phyloP scores from a whole-genome alignment of 2,888 invertebrate genomes.

The Trissonchulus sp. region DNA sequence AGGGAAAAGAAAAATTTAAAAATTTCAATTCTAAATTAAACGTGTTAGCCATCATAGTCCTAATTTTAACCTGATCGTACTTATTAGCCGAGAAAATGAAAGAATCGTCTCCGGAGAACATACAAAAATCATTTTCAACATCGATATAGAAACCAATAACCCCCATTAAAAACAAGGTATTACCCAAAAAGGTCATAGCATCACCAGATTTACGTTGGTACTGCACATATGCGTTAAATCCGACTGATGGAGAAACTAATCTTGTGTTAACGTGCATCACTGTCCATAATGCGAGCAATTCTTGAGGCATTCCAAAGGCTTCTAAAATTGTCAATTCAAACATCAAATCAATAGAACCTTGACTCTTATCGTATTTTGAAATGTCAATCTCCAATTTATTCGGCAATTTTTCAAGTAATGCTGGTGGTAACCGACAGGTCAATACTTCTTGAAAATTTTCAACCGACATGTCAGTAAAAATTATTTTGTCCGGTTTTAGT shows the following conservation, averaged over 20 bases:
- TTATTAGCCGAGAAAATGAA: neutral
- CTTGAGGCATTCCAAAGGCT: neutral
- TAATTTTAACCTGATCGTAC: neutral
- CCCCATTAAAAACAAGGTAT: constrained; percentile 13
- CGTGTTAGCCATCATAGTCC: neutral
- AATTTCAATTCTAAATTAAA: constrained; percentile 13
- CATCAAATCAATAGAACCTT: neutral
- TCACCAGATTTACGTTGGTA: constrained; percentile 23
- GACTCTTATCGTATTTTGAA: constrained; percentile 18
- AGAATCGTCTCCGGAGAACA: constrained; percentile 16
- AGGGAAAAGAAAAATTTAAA: neutral
- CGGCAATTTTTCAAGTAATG: too few species aligned
- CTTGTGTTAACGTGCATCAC: constrained; percentile 7
- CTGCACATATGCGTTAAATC: neutral
- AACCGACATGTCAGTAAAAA: too few species aligned
- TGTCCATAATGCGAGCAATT: neutral
- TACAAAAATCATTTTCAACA: neutral
- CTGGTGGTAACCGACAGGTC: too few species aligned
- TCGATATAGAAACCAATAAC: neutral
- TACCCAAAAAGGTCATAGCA: constrained; percentile 19
- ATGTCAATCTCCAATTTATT: constrained; percentile 1
- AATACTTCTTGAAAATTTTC: too few species aligned
- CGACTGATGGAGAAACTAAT: neutral
- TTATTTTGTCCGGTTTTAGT: too few species aligned
- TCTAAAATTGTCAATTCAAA: neutral